Evolutionary conservation across 2,888 invertebrate species (phyloP), one percentile per base, ranked within the genome.

Genomic region (Himalopsyche kuldschensis): DNA sequence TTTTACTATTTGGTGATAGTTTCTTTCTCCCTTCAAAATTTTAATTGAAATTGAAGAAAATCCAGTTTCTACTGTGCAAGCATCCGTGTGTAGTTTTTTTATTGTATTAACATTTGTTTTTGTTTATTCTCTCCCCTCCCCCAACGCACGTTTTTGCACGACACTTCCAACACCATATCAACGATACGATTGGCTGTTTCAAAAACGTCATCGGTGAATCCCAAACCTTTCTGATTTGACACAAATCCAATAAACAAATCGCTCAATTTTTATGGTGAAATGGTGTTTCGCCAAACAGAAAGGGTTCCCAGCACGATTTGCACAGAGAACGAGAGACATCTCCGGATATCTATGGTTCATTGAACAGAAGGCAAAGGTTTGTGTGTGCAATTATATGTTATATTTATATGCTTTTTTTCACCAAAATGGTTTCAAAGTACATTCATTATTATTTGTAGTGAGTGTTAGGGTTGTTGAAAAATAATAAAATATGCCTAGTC

Each of bases 281-380:
- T 75, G 75, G 75, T 90, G 90, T 89, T 90, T 91, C 75, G 41
- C 81, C 78, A 86, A 87, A 80, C 90, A 95, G 95, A 88, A 94
- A 95, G 89, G 95, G 95, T 88, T 95, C 95, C 87, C 95, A 94
- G 91, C 95, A 95, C 92, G 95, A 95, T 90, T 92, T 95, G 87
- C 89, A 91, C 89, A 92, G 94, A 87, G 92, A 92, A 87, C 91
- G 94, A 88, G 95, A 95, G 88, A 93, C 93, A 87, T 95, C 95
- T 88, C 95, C 95, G 86, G 96, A 95, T 90, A 94, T 92, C 89
- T 93, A 94, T 88, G 94, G 94, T 89, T 91, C 93, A 88, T 91
- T 93, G 87, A 91, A 92, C 89, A 93, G 95, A 90, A 94, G 95
- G 89, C 95, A 94, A 93, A 95, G 95, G 95, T 95, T 94, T 92